phyloP scores from a whole-genome alignment of 2,888 invertebrate genomes.

The Chesias legatella region DNA sequence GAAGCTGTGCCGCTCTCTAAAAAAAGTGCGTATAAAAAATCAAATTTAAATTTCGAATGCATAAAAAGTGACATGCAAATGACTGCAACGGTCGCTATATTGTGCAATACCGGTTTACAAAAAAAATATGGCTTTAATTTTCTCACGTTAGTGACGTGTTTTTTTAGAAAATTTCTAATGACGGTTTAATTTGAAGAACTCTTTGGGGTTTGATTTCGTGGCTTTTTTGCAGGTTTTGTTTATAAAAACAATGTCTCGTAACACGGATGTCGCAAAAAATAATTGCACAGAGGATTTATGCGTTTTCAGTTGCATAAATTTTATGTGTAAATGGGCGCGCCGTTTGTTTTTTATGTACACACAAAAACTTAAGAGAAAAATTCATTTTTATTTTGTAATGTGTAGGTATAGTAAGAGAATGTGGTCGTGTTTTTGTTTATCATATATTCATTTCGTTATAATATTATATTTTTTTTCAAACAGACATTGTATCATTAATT shows the following conservation, averaged over 20 bases:
- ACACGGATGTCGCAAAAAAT: constrained; percentile 77
- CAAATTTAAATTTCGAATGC: constrained; percentile 39
- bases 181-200: constrained; percentile 78
- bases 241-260: constrained; percentile 75
- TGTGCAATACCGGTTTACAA: constrained; percentile 45
- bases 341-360: constrained; percentile 9
- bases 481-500: too few species aligned
- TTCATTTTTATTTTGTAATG: too few species aligned
- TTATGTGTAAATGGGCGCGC: constrained; percentile 22
- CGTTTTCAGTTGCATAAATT: constrained; percentile 52
- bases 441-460: too few species aligned
- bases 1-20: constrained; percentile 55
- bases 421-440: too few species aligned
- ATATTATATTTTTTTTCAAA: too few species aligned
- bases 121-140: constrained; percentile 68
- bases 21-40: constrained; percentile 50
- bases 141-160: constrained; percentile 68
- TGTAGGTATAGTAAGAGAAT: too few species aligned
- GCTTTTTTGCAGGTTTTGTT: constrained; percentile 64
- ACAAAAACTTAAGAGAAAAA: too few species aligned
- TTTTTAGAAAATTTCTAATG: constrained; percentile 72
- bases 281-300: constrained; percentile 74
- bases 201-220: constrained; percentile 76
- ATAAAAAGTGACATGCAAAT: constrained; percentile 57
- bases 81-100: constrained; percentile 62